Conservation (phyloP, 2,797 vertebrate genomes). For the Scolopax bukidnonensis region DNA sequence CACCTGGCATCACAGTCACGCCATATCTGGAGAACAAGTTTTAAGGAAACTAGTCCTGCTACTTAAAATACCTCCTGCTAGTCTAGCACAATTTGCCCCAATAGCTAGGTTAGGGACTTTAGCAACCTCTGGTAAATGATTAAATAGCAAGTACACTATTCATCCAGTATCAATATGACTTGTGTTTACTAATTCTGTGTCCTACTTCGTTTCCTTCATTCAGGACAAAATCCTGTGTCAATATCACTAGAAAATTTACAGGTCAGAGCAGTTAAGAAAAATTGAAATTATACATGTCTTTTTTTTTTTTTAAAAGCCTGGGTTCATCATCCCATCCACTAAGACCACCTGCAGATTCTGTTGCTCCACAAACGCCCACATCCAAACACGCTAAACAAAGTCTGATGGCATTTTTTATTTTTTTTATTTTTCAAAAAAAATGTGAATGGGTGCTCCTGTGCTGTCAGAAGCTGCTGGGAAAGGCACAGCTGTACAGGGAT, state of each 20-base stretch:
- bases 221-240: too few species aligned
- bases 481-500: constrained; percentile 19
- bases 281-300: fast-evolving
- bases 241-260: fast-evolving
- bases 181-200: not conserved
- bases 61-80: not conserved
- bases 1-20: too few species aligned
- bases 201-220: not conserved
- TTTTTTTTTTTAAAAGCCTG: fast-evolving
- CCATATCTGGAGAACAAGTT: not conserved
- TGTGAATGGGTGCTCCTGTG: not conserved
- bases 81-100: not conserved
- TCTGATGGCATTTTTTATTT: not conserved
- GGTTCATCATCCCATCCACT: not conserved
- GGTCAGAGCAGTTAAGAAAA: not conserved
- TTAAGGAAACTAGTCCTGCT: not conserved
- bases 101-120: not conserved
- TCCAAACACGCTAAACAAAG: fast-evolving
- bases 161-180: fast-evolving
- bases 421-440: not conserved
- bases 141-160: not conserved
- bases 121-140: not conserved
- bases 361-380: fast-evolving
- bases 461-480: not conserved
- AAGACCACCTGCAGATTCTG: not conserved